Evolutionary conservation across 1,140 invertebrate genomes (phyloP).

Genomic region (Coboldia fuscipes): DNA sequence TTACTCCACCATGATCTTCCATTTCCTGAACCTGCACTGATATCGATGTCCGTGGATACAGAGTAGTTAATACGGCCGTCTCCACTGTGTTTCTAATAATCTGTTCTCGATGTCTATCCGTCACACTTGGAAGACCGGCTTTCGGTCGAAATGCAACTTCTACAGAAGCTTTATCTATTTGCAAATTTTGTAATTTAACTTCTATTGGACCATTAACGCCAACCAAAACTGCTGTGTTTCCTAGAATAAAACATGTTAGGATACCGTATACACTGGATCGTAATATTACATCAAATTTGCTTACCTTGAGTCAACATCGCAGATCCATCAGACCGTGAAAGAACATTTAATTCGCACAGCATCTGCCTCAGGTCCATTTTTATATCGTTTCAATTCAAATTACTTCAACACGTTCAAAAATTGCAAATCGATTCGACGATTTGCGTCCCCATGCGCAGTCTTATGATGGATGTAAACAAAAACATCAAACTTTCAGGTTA

Average conservation of each 20-base stretch:
- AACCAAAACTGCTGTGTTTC: constrained; percentile 50
- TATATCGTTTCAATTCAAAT: too few species aligned
- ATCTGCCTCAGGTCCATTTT: constrained; percentile 24
- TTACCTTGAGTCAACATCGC: constrained; percentile 45
- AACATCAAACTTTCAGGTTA: too few species aligned
- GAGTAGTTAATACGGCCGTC: constrained; percentile 35
- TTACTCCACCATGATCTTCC: constrained; percentile 63
- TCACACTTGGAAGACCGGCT: constrained; percentile 45
- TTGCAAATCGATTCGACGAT: too few species aligned
- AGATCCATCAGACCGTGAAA: constrained; percentile 53
- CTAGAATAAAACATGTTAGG: constrained; percentile 23
- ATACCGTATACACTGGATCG: constrained; percentile 4
- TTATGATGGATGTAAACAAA: too few species aligned
- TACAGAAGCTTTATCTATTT: constrained; percentile 52
- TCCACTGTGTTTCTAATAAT: constrained; percentile 57
- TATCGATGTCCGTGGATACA: constrained; percentile 59
- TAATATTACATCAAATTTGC: constrained; percentile 1
- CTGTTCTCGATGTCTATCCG: constrained; percentile 50
- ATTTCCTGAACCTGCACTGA: constrained; percentile 67
- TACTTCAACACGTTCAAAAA: too few species aligned
- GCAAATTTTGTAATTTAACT: constrained; percentile 50
- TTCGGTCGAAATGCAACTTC: constrained; percentile 60
- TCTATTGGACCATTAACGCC: constrained; percentile 71
- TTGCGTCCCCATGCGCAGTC: too few species aligned
- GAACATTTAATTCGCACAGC: constrained; percentile 42